Percentiles rank a stretch among this genome's conserved stretches.
Conservation (phyloP, 2,113 vertebrate species). For the Cyprinodon tularosa region DNA sequence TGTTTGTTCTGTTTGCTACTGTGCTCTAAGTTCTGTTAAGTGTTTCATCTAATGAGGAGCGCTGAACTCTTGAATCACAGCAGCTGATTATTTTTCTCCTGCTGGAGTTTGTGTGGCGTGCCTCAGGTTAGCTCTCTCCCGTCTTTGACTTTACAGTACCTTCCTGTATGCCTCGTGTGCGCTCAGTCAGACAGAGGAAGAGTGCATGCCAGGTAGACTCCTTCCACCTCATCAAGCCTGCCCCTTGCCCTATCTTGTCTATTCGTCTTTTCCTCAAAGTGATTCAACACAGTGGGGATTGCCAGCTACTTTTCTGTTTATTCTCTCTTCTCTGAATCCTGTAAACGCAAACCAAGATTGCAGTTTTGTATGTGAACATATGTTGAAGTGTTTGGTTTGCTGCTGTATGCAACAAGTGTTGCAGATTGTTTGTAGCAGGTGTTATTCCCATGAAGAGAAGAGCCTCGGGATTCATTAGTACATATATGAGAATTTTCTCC, state of each 20-base stretch:
- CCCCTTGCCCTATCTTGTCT: constrained; percentile 54
- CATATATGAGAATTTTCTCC: constrained; percentile 6
- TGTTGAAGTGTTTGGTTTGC: constrained; percentile 25
- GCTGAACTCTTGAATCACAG: constrained; percentile 51
- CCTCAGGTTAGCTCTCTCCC: constrained; percentile 47
- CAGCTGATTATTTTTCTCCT: constrained; percentile 60
- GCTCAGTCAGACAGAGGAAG: constrained; percentile 35
- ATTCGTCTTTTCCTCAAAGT: constrained; percentile 43
- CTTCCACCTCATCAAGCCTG: constrained; percentile 70
- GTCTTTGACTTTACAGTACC: constrained; percentile 27
- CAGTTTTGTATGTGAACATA: background rate
- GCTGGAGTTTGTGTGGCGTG: constrained; percentile 47
- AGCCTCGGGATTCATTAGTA: constrained; percentile 22
- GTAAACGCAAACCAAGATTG: background rate
- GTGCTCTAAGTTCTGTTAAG: constrained; percentile 3
- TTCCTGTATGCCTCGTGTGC: constrained; percentile 55
- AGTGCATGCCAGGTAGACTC: constrained; percentile 58
- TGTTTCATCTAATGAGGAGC: constrained; percentile 39
- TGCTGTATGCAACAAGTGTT: background rate
- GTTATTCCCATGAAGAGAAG: constrained; percentile 17
- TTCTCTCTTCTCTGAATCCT: constrained; percentile 1
- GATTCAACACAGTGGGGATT: constrained; percentile 43
- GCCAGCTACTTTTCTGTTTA: constrained; percentile 22
- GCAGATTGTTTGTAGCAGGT: constrained; percentile 21
- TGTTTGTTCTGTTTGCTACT: background rate